Evolutionary conservation across 2,797 vertebrate genomes (phyloP).

Genomic region (Xerus rutilus): DNA sequence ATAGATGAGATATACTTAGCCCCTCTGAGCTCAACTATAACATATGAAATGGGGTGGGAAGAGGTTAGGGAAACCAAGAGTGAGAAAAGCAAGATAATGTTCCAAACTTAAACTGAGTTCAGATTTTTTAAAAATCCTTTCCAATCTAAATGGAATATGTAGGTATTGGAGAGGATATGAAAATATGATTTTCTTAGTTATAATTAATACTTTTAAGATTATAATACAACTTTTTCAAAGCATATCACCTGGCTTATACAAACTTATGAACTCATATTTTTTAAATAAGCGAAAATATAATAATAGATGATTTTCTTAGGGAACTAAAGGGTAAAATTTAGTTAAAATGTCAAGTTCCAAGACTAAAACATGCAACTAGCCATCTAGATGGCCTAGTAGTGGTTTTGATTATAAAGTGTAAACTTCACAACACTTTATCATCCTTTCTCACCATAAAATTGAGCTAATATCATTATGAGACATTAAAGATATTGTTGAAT

Average conservation of each 20-base stretch:
- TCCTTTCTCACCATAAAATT: conserved; percentile 7
- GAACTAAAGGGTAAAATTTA: conserved; percentile 72
- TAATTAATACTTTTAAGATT: conserved; percentile 70
- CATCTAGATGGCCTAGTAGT: conserved; percentile 74
- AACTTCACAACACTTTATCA: neutral
- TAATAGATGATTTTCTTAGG: conserved; percentile 49
- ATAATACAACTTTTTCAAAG: conserved; percentile 41
- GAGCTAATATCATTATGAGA: conserved; percentile 14
- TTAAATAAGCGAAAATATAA: conserved; percentile 67
- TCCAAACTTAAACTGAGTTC: neutral
- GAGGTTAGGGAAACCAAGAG: neutral
- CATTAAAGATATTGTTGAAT: conserved; percentile 23
- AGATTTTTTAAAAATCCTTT: neutral
- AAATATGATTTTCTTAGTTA: neutral
- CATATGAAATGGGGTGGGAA: neutral
- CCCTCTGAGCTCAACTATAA: neutral
- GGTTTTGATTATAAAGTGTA: conserved; percentile 47
- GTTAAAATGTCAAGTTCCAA: conserved; percentile 75
- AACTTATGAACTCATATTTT: conserved; percentile 60
- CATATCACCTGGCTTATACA: conserved; percentile 55
- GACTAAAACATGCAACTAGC: conserved; percentile 82
- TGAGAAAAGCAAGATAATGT: neutral
- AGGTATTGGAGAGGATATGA: neutral
- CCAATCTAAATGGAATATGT: neutral
- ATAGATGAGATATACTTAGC: neutral